Base-by-base conservation (phyloP, 2,113 vertebrate species). In the Procavia capensis region DNA sequence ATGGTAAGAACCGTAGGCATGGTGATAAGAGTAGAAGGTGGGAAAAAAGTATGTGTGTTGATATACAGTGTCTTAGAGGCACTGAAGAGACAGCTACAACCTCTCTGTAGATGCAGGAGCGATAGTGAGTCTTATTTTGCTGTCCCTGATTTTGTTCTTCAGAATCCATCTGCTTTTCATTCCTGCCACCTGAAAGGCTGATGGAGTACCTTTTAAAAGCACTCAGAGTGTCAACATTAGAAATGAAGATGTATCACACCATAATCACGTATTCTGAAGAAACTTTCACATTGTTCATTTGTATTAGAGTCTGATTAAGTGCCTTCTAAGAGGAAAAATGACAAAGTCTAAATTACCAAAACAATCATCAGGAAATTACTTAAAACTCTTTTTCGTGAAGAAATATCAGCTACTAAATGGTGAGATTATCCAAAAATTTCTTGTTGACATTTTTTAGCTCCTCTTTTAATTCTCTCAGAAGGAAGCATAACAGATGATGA, bases 311-410 rank as follows among this genome's bases (percentile, higher is more conserved):
- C 87, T 97, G 90, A 93, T 91, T 66, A 98, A 97, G 79, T 94
- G 36, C 59, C 88, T 91, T 39, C 57, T 31, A 95, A 76, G 90
- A 97, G 91, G 41, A 17, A 70, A 97, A 97, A 80, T 11, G 92
- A 76, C 17, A 70, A 9, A 45, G 90, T 81, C 78, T 96, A 90
- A 98, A 97, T 97, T 96, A 97, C 97, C 97, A 96, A 97, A 91
- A 81, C 29, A 82, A 95, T 84, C 41, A 90, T 96, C 25, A 1
- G 9, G 19, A 39, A 22, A 6, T 85, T 50, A 54, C 70, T 96
- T 90, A 45, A 79, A 94, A 95, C 25, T 57, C 54, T 34, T 96
- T n/a, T 92, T 45, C 36, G 76, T 54, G 85, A 91, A 93, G 68
- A 97, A 96, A 97, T 96, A 66, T 95, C 95, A 97, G 34, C 64